phyloP scores from a whole-genome alignment of 2,113 vertebrate genomes.

The Heterocephalus glaber region DNA sequence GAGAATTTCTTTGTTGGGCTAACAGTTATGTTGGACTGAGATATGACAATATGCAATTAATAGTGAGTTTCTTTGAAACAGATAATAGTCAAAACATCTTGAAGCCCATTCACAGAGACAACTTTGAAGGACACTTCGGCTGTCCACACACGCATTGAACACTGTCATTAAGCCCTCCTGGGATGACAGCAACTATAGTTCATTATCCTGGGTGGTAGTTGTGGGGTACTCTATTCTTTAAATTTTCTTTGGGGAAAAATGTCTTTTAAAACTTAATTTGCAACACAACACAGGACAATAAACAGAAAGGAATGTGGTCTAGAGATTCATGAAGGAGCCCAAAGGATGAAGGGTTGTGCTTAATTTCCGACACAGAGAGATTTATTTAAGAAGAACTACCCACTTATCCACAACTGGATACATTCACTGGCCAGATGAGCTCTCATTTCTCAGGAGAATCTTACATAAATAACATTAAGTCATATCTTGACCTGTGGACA shows the following conservation, averaged over 20 bases:
- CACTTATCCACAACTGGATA: background rate
- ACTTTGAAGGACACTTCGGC: conserved; percentile 77
- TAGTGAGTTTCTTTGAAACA: conserved; percentile 81
- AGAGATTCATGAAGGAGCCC: conserved; percentile 41
- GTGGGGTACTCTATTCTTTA: conserved; percentile 52
- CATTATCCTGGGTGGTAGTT: conserved; percentile 77
- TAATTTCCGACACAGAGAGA: conserved; percentile 60
- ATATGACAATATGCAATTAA: conserved; percentile 83
- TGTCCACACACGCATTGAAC: conserved; percentile 78
- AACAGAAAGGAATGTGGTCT: conserved; percentile 66
- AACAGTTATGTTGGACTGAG: conserved; percentile 71
- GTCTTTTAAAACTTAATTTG: conserved; percentile 79
- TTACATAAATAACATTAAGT: background rate
- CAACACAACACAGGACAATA: conserved; percentile 70
- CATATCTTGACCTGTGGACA: background rate
- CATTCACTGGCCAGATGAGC: background rate
- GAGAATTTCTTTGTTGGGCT: conserved; percentile 73
- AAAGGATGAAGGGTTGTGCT: conserved; percentile 18
- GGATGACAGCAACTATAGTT: conserved; percentile 83
- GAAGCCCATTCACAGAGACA: conserved; percentile 84
- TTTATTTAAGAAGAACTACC: conserved; percentile 30
- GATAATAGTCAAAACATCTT: conserved; percentile 87
- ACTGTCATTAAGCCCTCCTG: conserved; percentile 84
- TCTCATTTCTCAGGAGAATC: conserved; percentile 1
- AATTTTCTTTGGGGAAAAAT: conserved; percentile 70